A percentile compares a stretch with the other conserved stretches of the same genome.
Evolutionary conservation across 2,113 vertebrate species (phyloP).

Genomic region (Anseranas semipalmata): DNA sequence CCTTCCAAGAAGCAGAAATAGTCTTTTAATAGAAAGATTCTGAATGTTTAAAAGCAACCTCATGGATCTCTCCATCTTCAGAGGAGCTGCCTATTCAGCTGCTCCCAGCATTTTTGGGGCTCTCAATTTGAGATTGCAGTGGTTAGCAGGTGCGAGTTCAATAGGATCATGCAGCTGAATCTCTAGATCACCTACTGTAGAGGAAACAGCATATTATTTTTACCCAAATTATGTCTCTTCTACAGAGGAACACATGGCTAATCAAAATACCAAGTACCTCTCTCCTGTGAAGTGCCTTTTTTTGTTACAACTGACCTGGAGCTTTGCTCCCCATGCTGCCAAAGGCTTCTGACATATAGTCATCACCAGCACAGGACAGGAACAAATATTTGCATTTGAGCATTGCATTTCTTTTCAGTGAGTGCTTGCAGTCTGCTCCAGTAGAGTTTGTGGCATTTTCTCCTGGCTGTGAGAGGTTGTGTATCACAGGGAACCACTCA

Average conservation of each 20-base stretch:
- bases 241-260: not conserved
- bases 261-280: not conserved
- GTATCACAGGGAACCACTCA: not conserved
- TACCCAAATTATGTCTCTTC: not conserved
- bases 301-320: not conserved
- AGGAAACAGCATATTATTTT: not conserved
- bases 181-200: not conserved
- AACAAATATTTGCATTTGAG: not conserved
- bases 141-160: not conserved
- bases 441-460: not conserved
- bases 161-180: not conserved
- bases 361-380: not conserved
- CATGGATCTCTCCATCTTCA: not conserved
- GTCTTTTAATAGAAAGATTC: not conserved
- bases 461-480: not conserved
- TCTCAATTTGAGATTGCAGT: not conserved
- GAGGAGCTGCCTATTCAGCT: not conserved
- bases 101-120: not conserved
- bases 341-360: not conserved
- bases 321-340: not conserved
- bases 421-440: not conserved
- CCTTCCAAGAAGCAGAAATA: not conserved
- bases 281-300: not conserved
- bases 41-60: not conserved
- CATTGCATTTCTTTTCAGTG: not conserved